These are phyloP conservation scores for Eriocheir sinensis DNA, from an alignment of 1,140 invertebrate species.

Conservation along the genomic window DNA sequence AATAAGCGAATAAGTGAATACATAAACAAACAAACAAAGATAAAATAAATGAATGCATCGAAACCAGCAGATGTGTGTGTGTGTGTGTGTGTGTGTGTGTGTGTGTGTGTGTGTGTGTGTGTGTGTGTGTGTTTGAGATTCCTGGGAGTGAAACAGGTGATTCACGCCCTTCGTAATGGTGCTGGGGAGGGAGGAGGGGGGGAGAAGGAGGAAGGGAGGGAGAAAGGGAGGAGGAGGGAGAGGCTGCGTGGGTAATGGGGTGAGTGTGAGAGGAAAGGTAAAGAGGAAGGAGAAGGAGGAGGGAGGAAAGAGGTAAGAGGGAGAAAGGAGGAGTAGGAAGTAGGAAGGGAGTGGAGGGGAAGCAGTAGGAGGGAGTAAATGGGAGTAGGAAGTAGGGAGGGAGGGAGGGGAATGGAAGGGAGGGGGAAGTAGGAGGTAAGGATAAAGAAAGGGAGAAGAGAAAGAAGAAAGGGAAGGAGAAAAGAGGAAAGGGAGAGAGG, in stretches of 20 bases:
- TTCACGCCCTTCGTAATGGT: neutral
- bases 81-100: neutral
- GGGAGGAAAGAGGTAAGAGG: neutral
- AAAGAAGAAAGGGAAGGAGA: neutral
- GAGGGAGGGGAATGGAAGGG: neutral
- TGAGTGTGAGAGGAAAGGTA: too few relatives aligned
- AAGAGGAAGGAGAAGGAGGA: neutral
- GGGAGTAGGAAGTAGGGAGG: neutral
- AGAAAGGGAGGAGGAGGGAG: neutral
- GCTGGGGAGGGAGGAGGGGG: neutral
- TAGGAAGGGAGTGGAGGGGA: neutral
- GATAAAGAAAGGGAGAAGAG: neutral
- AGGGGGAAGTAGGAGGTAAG: neutral
- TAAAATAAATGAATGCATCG: neutral
- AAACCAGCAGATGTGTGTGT: neutral
- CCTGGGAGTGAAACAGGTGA: neutral
- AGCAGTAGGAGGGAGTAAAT: too few relatives aligned
- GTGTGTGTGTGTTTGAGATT: neutral
- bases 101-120: slow-evolving; percentile 5
- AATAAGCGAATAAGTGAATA: too few relatives aligned
- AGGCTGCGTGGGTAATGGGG: too few relatives aligned
- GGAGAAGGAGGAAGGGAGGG: neutral
- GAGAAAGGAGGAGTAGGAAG: neutral
- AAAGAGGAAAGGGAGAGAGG: neutral
- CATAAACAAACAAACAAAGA: neutral